phyloP scores from a whole-genome alignment of 1,140 invertebrate species.

The Mycetomoellerius zeteki region DNA sequence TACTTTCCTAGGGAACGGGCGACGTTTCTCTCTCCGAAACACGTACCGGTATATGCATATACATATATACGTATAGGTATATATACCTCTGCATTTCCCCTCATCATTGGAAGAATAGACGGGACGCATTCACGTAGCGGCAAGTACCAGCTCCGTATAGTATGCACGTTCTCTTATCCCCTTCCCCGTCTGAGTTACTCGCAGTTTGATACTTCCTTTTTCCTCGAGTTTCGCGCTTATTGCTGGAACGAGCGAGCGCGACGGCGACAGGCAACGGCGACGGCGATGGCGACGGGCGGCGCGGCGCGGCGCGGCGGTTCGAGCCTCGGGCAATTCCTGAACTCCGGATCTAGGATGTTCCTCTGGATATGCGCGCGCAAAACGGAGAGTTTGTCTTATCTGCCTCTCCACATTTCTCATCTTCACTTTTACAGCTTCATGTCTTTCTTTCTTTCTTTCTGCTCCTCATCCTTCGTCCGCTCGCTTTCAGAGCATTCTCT shows the following conservation, averaged over 20 bases:
- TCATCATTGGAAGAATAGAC: constrained; percentile 55
- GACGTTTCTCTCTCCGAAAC: constrained; percentile 28
- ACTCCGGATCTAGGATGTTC: constrained; percentile 64
- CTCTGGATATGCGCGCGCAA: constrained; percentile 55
- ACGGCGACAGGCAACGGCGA: constrained; percentile 22
- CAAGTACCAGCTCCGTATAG: constrained; percentile 1
- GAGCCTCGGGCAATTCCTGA: constrained; percentile 63
- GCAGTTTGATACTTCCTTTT: constrained; percentile 56
- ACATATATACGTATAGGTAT: not conserved
- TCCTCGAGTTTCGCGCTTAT: constrained; percentile 61
- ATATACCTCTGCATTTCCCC: not conserved
- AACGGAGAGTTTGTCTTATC: constrained; percentile 68
- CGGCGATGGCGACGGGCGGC: not conserved
- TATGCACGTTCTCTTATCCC: constrained; percentile 34
- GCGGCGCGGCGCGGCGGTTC: constrained; percentile 5
- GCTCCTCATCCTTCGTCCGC: not conserved
- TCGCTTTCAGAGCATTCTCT: not conserved
- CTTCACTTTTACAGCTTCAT: constrained; percentile 37
- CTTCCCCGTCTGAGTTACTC: not conserved
- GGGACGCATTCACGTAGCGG: constrained; percentile 35
- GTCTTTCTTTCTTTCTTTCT: not conserved
- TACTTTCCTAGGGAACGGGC: not conserved
- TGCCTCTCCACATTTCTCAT: constrained; percentile 67
- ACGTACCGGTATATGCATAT: not conserved
- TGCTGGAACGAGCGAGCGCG: constrained; percentile 28